A percentile compares a stretch with the other conserved stretches of the same genome.
Conservation (phyloP, 2,888 invertebrate species). For the Muscina levida region DNA sequence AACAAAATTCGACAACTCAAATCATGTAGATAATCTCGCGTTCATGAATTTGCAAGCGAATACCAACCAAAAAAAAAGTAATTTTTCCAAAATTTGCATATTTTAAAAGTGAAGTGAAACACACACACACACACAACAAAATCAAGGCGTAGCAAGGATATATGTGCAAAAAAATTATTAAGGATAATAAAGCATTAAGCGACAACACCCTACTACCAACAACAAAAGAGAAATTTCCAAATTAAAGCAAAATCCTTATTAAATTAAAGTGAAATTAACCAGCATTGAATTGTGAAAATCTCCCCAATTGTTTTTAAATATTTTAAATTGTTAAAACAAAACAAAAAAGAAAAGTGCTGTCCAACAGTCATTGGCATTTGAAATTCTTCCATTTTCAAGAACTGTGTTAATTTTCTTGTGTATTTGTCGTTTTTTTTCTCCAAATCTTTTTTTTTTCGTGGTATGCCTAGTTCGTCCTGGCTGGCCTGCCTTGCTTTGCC, state of each 20-base stretch:
- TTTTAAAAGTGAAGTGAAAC: slow-evolving; percentile 31
- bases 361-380: background rate
- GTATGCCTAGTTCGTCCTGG: background rate
- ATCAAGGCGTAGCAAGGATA: slow-evolving; percentile 63
- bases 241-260: background rate
- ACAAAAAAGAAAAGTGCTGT: background rate
- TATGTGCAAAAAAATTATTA: slow-evolving; percentile 32
- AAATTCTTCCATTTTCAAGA: background rate
- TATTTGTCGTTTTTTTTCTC: slow-evolving; percentile 1
- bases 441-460: slow-evolving; percentile 23
- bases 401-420: slow-evolving; percentile 29
- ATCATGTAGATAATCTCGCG: no score
- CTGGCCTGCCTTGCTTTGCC: slow-evolving; percentile 29
- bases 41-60: slow-evolving; percentile 11
- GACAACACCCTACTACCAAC: slow-evolving; percentile 15
- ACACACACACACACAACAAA: no score
- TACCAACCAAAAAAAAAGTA: slow-evolving; percentile 38
- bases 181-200: slow-evolving; percentile 31
- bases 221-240: slow-evolving; percentile 29
- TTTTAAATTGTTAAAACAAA: background rate
- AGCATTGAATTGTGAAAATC: slow-evolving; percentile 17
- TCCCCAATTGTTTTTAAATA: background rate
- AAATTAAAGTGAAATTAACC: background rate
- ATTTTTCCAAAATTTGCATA: slow-evolving; percentile 27
- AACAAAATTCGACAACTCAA: background rate